A percentile compares a stretch with the other conserved stretches of the same genome.
Conservation (phyloP, 2,888 invertebrate genomes). For the Dynastes hyllus region DNA sequence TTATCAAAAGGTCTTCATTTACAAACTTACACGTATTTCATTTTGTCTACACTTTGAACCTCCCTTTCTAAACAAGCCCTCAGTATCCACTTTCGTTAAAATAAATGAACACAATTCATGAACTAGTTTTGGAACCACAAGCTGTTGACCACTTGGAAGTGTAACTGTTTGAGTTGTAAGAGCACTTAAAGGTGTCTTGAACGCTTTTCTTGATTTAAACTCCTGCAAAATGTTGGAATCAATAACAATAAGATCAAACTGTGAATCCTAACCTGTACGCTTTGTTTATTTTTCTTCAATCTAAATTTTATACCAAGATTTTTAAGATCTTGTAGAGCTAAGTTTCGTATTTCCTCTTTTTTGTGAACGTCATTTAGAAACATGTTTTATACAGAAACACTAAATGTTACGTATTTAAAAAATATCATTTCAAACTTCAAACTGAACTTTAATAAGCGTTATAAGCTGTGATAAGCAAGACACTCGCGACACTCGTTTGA, state of each 20-base stretch:
- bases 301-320: slow-evolving; percentile 82
- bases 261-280: slow-evolving; percentile 65
- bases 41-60: slow-evolving; percentile 88
- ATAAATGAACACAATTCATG: slow-evolving; percentile 82
- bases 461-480: too few species aligned
- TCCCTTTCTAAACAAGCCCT: slow-evolving; percentile 92
- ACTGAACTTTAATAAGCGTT: slow-evolving; percentile 26
- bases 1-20: background rate
- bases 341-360: slow-evolving; percentile 73
- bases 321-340: slow-evolving; percentile 79
- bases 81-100: slow-evolving; percentile 80
- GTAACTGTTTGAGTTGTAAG: slow-evolving; percentile 75
- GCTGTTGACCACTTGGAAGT: slow-evolving; percentile 80
- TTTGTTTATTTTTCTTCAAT: slow-evolving; percentile 78
- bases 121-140: slow-evolving; percentile 83
- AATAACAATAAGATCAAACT: slow-evolving; percentile 14
- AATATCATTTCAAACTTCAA: slow-evolving; percentile 44
- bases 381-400: slow-evolving; percentile 65
- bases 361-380: slow-evolving; percentile 74
- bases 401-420: slow-evolving; percentile 7
- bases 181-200: slow-evolving; percentile 73
- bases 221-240: slow-evolving; percentile 59
- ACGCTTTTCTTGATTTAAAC: slow-evolving; percentile 67
- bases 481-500: slow-evolving; percentile 26
- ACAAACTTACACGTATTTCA: slow-evolving; percentile 80